Conservation (phyloP, 2,888 invertebrate species). For the Agrotis exclamationis region DNA sequence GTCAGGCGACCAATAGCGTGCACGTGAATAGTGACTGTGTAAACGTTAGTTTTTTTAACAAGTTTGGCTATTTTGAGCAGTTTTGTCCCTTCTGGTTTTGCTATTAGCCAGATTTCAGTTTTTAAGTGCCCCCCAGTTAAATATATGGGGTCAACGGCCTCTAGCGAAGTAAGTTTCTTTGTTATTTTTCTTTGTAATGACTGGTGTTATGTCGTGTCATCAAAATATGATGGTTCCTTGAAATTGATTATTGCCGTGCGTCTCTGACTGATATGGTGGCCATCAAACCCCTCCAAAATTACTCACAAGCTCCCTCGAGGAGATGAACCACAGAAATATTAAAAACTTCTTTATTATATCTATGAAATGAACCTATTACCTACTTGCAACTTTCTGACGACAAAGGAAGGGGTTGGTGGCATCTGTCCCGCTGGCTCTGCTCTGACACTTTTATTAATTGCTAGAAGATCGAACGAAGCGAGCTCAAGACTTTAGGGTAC, state of each 20-base stretch:
- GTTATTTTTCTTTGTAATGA: conserved; percentile 23
- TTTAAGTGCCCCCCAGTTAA: conserved; percentile 65
- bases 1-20: conserved; percentile 58
- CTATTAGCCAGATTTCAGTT: conserved; percentile 55
- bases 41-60: conserved; percentile 31
- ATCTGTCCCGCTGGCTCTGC: too few species aligned
- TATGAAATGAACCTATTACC: too few species aligned
- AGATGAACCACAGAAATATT: too few species aligned
- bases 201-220: neutral
- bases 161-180: conserved; percentile 74
- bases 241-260: conserved; percentile 1
- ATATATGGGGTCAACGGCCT: conserved; percentile 82
- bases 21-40: conserved; percentile 43
- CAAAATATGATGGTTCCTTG: conserved; percentile 1
- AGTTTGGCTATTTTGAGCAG: conserved; percentile 12
- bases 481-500: too few species aligned
- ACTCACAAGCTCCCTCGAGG: too few species aligned
- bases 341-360: too few species aligned
- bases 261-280: too few species aligned
- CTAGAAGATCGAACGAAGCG: too few species aligned
- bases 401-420: too few species aligned
- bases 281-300: too few species aligned
- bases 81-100: conserved; percentile 47
- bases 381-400: too few species aligned
- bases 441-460: too few species aligned